These are phyloP conservation scores for Drosophila rufa DNA, from an alignment of 1,140 invertebrate genomes.

Conservation along the genomic window DNA sequence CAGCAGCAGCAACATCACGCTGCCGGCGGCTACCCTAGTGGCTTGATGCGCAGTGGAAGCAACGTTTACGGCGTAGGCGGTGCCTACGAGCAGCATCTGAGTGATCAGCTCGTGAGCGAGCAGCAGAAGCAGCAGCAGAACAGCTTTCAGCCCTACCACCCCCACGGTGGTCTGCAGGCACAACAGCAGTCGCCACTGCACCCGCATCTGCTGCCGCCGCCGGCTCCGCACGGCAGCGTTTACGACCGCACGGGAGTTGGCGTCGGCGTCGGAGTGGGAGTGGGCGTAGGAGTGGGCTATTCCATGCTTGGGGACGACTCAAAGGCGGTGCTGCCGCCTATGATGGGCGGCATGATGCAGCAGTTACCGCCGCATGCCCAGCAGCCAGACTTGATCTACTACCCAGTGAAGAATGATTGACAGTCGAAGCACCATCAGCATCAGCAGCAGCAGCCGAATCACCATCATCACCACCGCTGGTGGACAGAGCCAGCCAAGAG, in stretches of 20 bases:
- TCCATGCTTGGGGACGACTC: conserved; percentile 74
- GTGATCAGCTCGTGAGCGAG: conserved; percentile 69
- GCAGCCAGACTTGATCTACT: conserved; percentile 79
- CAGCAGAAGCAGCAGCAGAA: conserved; percentile 80
- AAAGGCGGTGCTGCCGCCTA: conserved; percentile 77
- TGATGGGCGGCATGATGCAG: conserved; percentile 79
- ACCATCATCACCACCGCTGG: conserved; percentile 74
- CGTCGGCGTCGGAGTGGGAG: conserved; percentile 48
- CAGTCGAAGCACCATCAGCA: conserved; percentile 72
- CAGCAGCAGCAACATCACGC: conserved; percentile 68
- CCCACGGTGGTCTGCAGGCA: conserved; percentile 57
- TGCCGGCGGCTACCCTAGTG: conserved; percentile 53
- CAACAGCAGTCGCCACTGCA: conserved; percentile 56
- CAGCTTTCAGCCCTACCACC: conserved; percentile 79
- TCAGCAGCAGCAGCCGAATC: conserved; percentile 43
- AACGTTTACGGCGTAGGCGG: conserved; percentile 61
- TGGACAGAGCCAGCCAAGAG: conserved; percentile 78
- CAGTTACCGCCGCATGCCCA: conserved; percentile 76
- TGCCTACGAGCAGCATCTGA: conserved; percentile 71
- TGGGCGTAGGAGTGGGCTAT: conserved; percentile 51
- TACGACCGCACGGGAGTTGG: conserved; percentile 65
- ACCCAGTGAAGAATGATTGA: conserved; percentile 85
- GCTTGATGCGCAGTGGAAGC: conserved; percentile 62
- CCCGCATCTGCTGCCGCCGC: conserved; percentile 69
- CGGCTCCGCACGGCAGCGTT: conserved; percentile 64